These are phyloP conservation scores for Chelonoidis abingdonii DNA, from an alignment of 2,113 vertebrate species.

Conservation along the genomic window DNA sequence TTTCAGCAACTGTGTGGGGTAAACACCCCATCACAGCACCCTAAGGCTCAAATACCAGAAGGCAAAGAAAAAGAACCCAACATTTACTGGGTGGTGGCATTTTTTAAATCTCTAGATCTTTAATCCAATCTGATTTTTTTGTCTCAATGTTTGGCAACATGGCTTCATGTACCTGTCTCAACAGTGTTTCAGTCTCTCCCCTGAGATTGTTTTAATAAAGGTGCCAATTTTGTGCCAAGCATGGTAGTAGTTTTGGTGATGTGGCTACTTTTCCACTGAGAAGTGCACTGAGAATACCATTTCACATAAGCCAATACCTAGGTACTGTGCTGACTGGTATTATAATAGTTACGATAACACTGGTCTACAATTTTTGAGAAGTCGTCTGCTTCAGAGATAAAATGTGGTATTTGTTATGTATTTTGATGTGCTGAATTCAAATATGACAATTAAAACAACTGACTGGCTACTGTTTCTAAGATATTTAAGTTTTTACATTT, in stretches of 20 bases:
- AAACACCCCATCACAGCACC: background rate
- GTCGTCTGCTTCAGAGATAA: too few species aligned
- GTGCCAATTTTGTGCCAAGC: background rate
- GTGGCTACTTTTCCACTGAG: background rate
- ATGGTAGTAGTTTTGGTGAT: too few species aligned
- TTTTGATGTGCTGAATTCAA: too few species aligned
- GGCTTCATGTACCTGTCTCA: background rate
- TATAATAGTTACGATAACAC: background rate
- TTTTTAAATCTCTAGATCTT: background rate
- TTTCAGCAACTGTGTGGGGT: background rate
- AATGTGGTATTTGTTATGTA: too few species aligned
- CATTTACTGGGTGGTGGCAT: background rate
- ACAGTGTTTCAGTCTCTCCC: background rate
- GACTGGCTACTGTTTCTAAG: too few species aligned
- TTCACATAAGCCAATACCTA: background rate
- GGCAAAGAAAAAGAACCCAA: background rate
- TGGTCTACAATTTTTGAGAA: too few species aligned
- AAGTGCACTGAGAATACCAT: background rate
- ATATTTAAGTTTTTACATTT: too few species aligned
- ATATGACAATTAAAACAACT: too few species aligned
- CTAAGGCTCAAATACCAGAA: background rate
- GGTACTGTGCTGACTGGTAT: background rate
- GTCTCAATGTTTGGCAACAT: background rate
- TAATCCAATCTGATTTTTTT: background rate
- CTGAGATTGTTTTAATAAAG: background rate